phyloP scores from a whole-genome alignment of 2,797 vertebrate species.

The Acestrorhynchus altus region DNA sequence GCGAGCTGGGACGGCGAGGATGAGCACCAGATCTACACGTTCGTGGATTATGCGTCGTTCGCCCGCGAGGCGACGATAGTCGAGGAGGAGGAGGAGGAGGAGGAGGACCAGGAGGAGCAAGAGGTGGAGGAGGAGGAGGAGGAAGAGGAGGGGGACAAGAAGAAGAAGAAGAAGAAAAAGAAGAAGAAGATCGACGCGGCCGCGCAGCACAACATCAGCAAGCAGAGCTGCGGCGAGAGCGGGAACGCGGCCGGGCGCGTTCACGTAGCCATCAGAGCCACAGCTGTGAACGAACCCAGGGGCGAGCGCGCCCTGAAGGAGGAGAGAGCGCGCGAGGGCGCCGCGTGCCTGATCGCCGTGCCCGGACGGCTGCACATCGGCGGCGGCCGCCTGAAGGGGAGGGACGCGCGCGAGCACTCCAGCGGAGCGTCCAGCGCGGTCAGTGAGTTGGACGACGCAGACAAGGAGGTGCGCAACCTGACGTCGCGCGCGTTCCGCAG shows the following conservation, averaged over 20 bases:
- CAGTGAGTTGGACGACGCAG: constrained; percentile 94
- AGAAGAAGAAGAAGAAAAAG: constrained; percentile 29
- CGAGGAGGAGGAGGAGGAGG: constrained; percentile 26
- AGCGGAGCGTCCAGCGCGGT: constrained; percentile 91
- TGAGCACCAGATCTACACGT: constrained; percentile 87
- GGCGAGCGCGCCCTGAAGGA: constrained; percentile 76
- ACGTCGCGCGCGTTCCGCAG: constrained; percentile 92
- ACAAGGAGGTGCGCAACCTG: constrained; percentile 94
- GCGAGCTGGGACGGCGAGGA: constrained; percentile 86
- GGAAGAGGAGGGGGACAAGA: background rate
- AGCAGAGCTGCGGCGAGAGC: constrained; percentile 59
- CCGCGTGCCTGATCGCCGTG: constrained; percentile 77
- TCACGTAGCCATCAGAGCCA: constrained; percentile 94
- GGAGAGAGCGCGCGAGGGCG: constrained; percentile 72
- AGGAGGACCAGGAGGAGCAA: constrained; percentile 35
- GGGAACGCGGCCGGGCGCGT: constrained; percentile 80
- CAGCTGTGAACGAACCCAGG: constrained; percentile 83
- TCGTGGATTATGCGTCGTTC: constrained; percentile 88
- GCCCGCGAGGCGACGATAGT: constrained; percentile 79
- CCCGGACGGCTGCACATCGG: constrained; percentile 84
- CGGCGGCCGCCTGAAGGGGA: constrained; percentile 71
- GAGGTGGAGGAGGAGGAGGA: background rate
- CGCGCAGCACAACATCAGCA: background rate
- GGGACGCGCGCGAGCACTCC: constrained; percentile 81
- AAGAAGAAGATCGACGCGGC: constrained; percentile 65